Conservation (phyloP, 1,140 invertebrate species). For the Heliconius himera region DNA sequence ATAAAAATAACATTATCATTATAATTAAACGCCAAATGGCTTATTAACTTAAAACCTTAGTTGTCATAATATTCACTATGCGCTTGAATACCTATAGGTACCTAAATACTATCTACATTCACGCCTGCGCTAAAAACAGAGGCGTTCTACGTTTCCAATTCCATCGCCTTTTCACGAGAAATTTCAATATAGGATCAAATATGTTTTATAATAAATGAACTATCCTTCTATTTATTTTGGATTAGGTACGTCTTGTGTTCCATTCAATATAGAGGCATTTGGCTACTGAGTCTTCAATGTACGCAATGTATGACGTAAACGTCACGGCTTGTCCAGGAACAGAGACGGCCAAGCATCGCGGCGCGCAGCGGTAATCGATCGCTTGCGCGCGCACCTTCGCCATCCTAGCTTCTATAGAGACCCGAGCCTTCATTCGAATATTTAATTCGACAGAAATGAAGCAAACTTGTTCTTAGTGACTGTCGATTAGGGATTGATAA, state of each 20-base stretch:
- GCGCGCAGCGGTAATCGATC: slow-evolving; percentile 76
- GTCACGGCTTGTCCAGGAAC: slow-evolving; percentile 58
- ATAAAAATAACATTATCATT: too few species aligned
- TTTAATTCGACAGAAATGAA: slow-evolving; percentile 76
- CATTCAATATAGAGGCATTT: slow-evolving; percentile 42
- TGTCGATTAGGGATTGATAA: slow-evolving; percentile 43
- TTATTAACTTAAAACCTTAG: background rate
- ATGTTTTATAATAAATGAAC: background rate
- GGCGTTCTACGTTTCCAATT: background rate
- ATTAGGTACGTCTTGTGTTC: slow-evolving; percentile 29
- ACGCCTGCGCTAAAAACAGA: background rate
- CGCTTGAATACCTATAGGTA: too few species aligned
- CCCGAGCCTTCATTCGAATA: slow-evolving; percentile 61
- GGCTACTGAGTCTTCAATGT: slow-evolving; percentile 64
- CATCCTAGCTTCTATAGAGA: slow-evolving; percentile 65
- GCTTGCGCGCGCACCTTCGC: slow-evolving; percentile 73
- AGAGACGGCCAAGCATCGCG: slow-evolving; percentile 55
- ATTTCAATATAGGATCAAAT: background rate
- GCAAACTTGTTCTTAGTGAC: slow-evolving; percentile 71
- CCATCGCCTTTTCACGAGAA: background rate
- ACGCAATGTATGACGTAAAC: slow-evolving; percentile 78
- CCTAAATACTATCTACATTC: background rate
- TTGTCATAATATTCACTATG: background rate
- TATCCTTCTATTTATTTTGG: slow-evolving; percentile 26
- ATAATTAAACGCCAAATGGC: background rate